A percentile compares a stretch with the other conserved stretches of the same genome.
Conservation (phyloP, 2,888 invertebrate genomes). For the Opisthograptis luteolata region DNA sequence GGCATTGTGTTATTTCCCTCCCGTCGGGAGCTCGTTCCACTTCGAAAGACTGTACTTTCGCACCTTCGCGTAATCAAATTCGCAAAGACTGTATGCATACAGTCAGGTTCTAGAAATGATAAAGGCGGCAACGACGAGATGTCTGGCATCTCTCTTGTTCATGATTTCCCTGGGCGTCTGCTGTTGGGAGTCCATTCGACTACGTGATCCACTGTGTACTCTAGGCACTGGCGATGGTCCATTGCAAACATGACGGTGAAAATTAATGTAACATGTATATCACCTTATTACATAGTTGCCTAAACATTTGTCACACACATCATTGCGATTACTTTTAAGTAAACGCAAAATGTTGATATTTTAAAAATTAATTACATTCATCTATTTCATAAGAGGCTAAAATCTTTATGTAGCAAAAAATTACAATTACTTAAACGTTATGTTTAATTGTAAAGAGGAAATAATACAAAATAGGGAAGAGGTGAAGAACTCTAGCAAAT, state of each 20-base stretch:
- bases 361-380: too few species aligned
- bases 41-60: background rate
- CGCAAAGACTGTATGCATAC: background rate
- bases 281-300: too few species aligned
- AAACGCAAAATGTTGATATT: too few species aligned
- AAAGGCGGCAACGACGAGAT: background rate
- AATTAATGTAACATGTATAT: background rate
- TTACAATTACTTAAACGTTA: too few species aligned
- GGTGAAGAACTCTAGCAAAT: too few species aligned
- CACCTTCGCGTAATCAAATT: conserved; percentile 1
- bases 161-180: conserved; percentile 10
- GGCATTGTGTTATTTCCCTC: conserved; percentile 43
- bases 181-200: conserved; percentile 8
- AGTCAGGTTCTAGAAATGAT: conserved; percentile 4
- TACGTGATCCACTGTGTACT: conserved; percentile 3
- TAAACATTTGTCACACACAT: too few species aligned
- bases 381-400: too few species aligned
- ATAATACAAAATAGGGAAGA: too few species aligned
- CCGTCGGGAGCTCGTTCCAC: conserved; percentile 2
- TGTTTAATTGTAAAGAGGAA: too few species aligned
- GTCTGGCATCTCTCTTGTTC: background rate
- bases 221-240: background rate
- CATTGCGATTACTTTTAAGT: too few species aligned
- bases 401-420: too few species aligned
- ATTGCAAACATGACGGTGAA: background rate